Conservation (phyloP, 2,888 invertebrate species). For the Thera obeliscata region DNA sequence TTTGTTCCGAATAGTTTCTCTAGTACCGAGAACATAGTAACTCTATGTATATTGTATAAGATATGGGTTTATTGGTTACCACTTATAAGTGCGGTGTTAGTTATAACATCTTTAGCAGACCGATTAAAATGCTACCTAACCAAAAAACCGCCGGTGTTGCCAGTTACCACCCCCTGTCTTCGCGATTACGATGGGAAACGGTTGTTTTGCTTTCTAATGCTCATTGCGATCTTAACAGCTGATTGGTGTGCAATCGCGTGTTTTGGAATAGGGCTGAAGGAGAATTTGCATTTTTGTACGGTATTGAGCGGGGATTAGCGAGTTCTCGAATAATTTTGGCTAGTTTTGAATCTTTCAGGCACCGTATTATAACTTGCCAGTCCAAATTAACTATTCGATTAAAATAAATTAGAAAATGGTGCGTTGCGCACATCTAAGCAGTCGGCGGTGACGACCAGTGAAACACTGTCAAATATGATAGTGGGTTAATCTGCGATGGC, state of each 20-base stretch:
- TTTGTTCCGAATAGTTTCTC: no score
- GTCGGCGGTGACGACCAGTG: no score
- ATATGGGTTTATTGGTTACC: neutral
- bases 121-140: constrained; percentile 74
- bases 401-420: no score
- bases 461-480: no score
- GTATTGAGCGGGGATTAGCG: constrained; percentile 24
- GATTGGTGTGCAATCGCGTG: constrained; percentile 57
- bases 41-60: neutral
- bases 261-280: constrained; percentile 37
- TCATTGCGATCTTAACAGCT: constrained; percentile 54
- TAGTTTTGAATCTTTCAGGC: neutral
- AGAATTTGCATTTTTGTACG: constrained; percentile 38
- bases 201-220: constrained; percentile 60
- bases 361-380: neutral
- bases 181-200: constrained; percentile 60
- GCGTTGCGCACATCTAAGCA: no score
- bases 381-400: no score
- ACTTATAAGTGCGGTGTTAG: constrained; percentile 54
- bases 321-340: constrained; percentile 2
- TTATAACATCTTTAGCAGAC: constrained; percentile 51
- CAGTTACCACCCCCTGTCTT: constrained; percentile 56
- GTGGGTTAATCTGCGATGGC: no score
- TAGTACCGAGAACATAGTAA: no score
- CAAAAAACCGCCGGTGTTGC: constrained; percentile 34